Conservation (phyloP, 2,888 invertebrate species). For the Bombylius major region DNA sequence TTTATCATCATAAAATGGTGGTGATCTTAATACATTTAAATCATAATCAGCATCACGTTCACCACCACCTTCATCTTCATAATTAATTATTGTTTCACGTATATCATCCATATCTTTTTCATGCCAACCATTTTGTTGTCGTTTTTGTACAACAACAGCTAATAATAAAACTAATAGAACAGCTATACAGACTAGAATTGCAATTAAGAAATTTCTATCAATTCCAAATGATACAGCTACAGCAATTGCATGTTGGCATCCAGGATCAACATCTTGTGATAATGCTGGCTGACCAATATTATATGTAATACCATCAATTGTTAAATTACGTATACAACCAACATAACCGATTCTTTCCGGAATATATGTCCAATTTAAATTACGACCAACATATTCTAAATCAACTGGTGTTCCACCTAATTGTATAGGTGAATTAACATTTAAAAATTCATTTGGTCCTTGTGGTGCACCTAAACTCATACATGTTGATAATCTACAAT, state of each 20-base stretch:
- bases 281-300: slow-evolving; percentile 75
- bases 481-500: slow-evolving; percentile 55
- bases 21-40: slow-evolving; percentile 34
- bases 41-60: slow-evolving; percentile 73
- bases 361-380: slow-evolving; percentile 54
- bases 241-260: slow-evolving; percentile 59
- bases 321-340: slow-evolving; percentile 86
- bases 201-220: slow-evolving; percentile 76
- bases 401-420: slow-evolving; percentile 63
- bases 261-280: slow-evolving; percentile 54
- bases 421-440: slow-evolving; percentile 78
- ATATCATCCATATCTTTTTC: slow-evolving; percentile 92
- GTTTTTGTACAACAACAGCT: slow-evolving; percentile 80
- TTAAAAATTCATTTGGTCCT: slow-evolving; percentile 60
- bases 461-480: slow-evolving; percentile 57
- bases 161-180: slow-evolving; percentile 65
- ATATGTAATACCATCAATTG: slow-evolving; percentile 76
- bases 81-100: slow-evolving; percentile 92
- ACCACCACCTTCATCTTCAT: slow-evolving; percentile 97
- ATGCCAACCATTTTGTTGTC: slow-evolving; percentile 72
- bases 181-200: slow-evolving; percentile 77
- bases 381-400: slow-evolving; percentile 45
- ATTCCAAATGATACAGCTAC: slow-evolving; percentile 72
- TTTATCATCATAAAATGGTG: slow-evolving; percentile 36
- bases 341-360: slow-evolving; percentile 61